Percentiles rank a stretch among this genome's conserved stretches.
phyloP scores from a whole-genome alignment of 2,797 vertebrate genomes.

The Numenius phaeopus region DNA sequence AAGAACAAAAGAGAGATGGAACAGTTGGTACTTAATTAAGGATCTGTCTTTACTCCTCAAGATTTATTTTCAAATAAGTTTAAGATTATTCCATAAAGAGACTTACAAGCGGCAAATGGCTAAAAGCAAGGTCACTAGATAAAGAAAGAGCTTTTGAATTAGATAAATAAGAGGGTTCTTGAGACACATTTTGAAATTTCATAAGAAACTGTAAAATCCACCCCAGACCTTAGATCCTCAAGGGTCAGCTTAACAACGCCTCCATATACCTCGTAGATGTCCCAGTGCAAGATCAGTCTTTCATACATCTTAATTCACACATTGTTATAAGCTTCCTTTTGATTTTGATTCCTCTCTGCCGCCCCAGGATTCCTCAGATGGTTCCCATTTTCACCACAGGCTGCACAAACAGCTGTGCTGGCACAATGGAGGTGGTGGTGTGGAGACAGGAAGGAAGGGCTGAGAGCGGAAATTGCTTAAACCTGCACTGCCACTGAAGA shows the following conservation, averaged over 20 bases:
- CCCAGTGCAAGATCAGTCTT: neutral
- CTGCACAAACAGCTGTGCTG: neutral
- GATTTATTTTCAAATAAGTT: neutral
- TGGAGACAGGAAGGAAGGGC: neutral
- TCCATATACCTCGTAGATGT: neutral
- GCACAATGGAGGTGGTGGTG: neutral
- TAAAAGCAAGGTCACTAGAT: neutral
- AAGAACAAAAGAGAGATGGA: neutral
- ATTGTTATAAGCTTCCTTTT: constrained; percentile 1
- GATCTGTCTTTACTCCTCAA: neutral
- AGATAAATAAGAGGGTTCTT: neutral
- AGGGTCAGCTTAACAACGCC: neutral
- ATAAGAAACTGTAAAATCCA: neutral
- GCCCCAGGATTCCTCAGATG: neutral
- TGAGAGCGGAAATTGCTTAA: neutral
- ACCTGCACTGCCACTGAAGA: neutral
- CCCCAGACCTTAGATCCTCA: neutral
- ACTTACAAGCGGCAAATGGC: neutral
- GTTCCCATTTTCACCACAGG: constrained; percentile 4
- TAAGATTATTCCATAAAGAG: neutral
- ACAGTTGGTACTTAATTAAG: neutral
- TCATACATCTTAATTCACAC: neutral
- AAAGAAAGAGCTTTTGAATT: neutral
- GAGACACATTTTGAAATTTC: neutral
- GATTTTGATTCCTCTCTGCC: neutral